These are phyloP conservation scores for Cryptus viduatorius DNA, from an alignment of 2,888 invertebrate species.

Conservation along the genomic window DNA sequence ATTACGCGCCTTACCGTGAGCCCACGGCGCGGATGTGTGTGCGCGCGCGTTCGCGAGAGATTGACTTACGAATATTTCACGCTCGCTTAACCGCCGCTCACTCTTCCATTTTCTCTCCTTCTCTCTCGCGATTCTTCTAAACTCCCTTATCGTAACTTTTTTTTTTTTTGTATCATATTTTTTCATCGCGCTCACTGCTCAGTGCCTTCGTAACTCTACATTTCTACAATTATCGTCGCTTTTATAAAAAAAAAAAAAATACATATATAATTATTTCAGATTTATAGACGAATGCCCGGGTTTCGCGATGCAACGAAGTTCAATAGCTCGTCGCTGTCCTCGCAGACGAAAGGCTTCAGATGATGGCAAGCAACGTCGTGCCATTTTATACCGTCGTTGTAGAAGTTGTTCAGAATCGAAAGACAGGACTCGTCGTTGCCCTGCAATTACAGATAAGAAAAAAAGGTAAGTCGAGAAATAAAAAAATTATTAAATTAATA, in stretches of 20 bases:
- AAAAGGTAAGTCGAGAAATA: slow-evolving; percentile 18
- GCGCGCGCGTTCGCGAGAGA: background rate
- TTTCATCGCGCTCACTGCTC: background rate
- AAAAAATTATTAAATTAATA: background rate
- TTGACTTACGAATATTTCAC: slow-evolving; percentile 29
- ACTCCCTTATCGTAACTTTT: slow-evolving; percentile 25
- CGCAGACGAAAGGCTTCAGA: slow-evolving; percentile 95
- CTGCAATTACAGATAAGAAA: slow-evolving; percentile 85
- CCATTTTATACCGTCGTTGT: slow-evolving; percentile 96
- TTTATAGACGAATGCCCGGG: slow-evolving; percentile 92
- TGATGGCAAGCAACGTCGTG: slow-evolving; percentile 96
- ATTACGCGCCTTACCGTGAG: slow-evolving; percentile 57
- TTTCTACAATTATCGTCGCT: slow-evolving; percentile 12
- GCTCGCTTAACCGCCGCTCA: slow-evolving; percentile 6
- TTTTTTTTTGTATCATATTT: slow-evolving; percentile 5
- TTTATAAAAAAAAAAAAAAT: background rate
- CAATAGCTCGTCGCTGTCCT: slow-evolving; percentile 95
- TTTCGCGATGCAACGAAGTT: slow-evolving; percentile 96
- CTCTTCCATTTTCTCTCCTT: slow-evolving; percentile 5
- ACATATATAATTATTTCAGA: slow-evolving; percentile 42
- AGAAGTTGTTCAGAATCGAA: slow-evolving; percentile 96
- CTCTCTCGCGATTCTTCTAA: slow-evolving; percentile 12
- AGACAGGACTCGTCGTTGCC: slow-evolving; percentile 96
- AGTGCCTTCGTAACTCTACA: slow-evolving; percentile 13
- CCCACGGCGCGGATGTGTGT: background rate